phyloP scores from a whole-genome alignment of 2,797 vertebrate species.

The Pelochelys cantorii region DNA sequence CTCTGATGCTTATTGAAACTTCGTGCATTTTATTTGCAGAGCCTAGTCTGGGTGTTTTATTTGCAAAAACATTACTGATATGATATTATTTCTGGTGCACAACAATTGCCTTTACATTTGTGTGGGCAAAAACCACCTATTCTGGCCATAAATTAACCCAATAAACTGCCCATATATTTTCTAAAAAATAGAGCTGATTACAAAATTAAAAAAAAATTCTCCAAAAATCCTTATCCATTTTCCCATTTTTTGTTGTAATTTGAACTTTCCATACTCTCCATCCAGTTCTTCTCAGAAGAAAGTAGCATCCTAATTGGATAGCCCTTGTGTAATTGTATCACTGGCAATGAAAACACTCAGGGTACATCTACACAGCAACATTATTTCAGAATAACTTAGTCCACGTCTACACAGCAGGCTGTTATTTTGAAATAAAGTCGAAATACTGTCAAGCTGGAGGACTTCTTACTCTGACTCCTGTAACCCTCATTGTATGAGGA shows the following conservation, averaged over 20 bases:
- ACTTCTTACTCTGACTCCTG: too few species aligned
- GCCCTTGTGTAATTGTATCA: not conserved
- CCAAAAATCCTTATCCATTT: not conserved
- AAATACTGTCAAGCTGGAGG: too few species aligned
- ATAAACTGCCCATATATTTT: not conserved
- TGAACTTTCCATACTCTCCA: not conserved
- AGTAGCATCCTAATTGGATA: not conserved
- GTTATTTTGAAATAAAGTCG: too few species aligned
- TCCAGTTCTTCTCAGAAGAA: not conserved
- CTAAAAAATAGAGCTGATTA: not conserved
- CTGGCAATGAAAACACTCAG: not conserved
- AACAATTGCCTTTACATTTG: not conserved
- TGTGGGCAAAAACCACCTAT: not conserved
- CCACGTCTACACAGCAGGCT: too few species aligned
- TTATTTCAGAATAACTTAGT: too few species aligned
- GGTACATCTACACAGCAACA: too few species aligned
- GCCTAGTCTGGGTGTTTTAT: not conserved
- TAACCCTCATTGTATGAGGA: too few species aligned
- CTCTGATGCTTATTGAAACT: constrained; percentile 19
- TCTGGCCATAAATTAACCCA: not conserved
- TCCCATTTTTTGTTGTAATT: not conserved
- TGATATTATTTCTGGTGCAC: not conserved
- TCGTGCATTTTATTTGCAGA: not conserved
- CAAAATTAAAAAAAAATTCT: not conserved
- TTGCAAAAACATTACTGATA: not conserved